Conservation (phyloP, 1,140 invertebrate genomes). For the Apis laboriosa region DNA sequence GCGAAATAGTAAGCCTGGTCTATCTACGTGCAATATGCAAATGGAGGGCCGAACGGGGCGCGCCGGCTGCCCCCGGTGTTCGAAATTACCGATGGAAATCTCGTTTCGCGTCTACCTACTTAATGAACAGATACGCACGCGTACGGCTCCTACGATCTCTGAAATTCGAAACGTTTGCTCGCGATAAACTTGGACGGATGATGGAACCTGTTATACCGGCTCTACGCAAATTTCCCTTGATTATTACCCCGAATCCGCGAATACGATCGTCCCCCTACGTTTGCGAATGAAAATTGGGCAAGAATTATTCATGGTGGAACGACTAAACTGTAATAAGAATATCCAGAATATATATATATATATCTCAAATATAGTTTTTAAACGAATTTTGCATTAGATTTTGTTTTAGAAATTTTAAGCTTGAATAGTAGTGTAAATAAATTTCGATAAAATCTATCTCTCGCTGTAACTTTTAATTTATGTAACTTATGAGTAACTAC, state of each 20-base stretch:
- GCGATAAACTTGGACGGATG: background rate
- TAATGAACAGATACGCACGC: conserved; percentile 74
- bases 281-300: background rate
- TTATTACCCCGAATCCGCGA: background rate
- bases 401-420: too few species aligned
- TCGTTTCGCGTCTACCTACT: conserved; percentile 74
- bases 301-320: background rate
- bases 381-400: too few species aligned
- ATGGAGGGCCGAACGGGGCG: conserved; percentile 65
- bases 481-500: background rate
- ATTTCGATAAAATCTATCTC: too few species aligned
- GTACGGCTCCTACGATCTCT: background rate
- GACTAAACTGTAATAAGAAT: too few species aligned
- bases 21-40: conserved; percentile 72
- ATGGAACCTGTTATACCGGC: background rate
- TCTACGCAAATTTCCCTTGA: conserved; percentile 21
- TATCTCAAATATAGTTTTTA: too few species aligned
- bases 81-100: conserved; percentile 78
- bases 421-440: too few species aligned
- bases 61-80: conserved; percentile 47
- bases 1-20: conserved; percentile 32
- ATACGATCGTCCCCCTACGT: background rate
- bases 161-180: conserved; percentile 63
- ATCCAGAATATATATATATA: too few species aligned
- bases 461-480: background rate